A percentile compares a stretch with the other conserved stretches of the same genome.
phyloP scores from a whole-genome alignment of 2,113 vertebrate species.

The Zosterops pallidus region DNA sequence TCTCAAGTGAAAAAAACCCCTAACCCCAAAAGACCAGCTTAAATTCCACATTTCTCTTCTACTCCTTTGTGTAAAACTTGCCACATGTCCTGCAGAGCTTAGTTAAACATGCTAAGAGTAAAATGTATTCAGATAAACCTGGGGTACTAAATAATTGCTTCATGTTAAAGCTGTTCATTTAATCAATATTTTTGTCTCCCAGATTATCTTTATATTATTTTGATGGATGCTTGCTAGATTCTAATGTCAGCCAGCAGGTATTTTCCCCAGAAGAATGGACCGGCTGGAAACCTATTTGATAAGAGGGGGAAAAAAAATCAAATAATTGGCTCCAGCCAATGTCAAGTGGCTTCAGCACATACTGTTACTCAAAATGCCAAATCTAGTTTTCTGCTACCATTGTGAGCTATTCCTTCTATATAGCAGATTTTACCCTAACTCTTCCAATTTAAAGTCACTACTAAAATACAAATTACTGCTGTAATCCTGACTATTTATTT shows the following conservation, averaged over 20 bases:
- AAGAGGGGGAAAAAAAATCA: rapidly evolving
- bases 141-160: neutral
- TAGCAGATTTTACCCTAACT: neutral
- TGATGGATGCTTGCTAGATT: neutral
- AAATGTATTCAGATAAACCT: neutral
- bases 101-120: neutral
- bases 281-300: neutral
- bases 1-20: neutral
- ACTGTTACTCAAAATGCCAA: neutral
- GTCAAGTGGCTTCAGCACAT: neutral
- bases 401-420: neutral
- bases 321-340: neutral
- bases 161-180: neutral
- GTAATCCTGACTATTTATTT: neutral
- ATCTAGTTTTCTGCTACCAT: neutral
- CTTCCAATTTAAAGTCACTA: neutral
- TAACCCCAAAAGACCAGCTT: neutral
- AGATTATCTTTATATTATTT: neutral
- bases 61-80: neutral
- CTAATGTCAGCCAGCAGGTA: neutral
- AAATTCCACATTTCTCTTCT: neutral
- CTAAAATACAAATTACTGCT: neutral
- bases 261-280: neutral
- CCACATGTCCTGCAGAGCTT: neutral
- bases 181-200: neutral